Evolutionary conservation across 1,140 invertebrate genomes (phyloP).

Genomic region (Hydropsyche tenuis): DNA sequence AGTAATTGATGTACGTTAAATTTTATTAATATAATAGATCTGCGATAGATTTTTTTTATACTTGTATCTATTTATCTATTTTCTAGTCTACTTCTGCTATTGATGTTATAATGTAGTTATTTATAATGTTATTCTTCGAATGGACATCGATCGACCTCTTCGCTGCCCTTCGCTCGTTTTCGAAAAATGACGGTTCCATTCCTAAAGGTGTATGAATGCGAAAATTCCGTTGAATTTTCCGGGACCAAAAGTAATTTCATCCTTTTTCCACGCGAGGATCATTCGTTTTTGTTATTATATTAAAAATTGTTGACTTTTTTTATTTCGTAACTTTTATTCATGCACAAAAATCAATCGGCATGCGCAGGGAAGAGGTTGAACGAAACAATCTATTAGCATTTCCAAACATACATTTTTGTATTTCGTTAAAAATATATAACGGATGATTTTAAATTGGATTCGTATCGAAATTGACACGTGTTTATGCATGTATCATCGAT

Average conservation of each 20-base stretch:
- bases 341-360: background rate
- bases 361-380: constrained; percentile 13
- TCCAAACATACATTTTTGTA: background rate
- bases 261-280: too few relatives aligned
- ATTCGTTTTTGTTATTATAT: too few relatives aligned
- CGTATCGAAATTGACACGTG: too few relatives aligned
- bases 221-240: background rate
- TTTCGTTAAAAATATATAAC: too few relatives aligned
- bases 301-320: too few relatives aligned
- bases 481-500: too few relatives aligned
- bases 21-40: constrained; percentile 5
- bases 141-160: constrained; percentile 6
- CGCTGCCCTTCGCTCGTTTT: background rate
- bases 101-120: background rate
- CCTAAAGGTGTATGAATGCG: background rate
- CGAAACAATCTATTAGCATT: background rate
- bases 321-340: background rate
- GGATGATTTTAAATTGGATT: too few relatives aligned
- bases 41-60: background rate
- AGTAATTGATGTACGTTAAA: background rate
- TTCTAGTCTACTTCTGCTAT: background rate
- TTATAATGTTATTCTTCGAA: background rate
- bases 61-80: background rate
- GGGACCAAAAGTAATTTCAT: constrained; percentile 12
- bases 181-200: background rate